Base-by-base conservation (phyloP, 1,140 invertebrate species). In the Drosophila sechellia region DNA sequence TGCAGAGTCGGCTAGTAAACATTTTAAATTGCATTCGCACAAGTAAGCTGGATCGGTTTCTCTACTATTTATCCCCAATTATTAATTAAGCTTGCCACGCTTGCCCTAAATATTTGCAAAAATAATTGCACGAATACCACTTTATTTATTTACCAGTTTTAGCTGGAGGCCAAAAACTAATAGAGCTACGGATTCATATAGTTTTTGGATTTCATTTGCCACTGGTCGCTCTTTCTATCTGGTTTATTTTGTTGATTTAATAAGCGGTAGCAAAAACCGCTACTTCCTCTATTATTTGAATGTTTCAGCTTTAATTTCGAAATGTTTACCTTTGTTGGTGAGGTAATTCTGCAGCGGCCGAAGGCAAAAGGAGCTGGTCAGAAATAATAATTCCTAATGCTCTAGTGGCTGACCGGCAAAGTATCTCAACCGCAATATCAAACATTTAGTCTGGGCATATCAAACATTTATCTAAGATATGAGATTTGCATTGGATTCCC, bases 61-160 rank as follows among this genome's bases (percentile, higher is more conserved):
- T 80, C 43, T 43, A 42, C 17, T 68, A 81, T 81, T 77, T 81
- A 72, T 72, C 73, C 60, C 50, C 60, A 73, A 81, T 77, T 81
- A 81, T 59, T 81, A 73, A 65, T 74, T 25, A 31, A 57, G 52
- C 68, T 56, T 17, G 35, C 59, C 45, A 42, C 42, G 22, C 25
- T 37, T 49, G 31, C 43, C n/a, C 54, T 39, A 42, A 53, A 42
- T 45, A 20, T 53, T 72, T 31, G 20, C 22, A 22, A 15, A 45
- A 45, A 53, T 22, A 54, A 65, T 5, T 48, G 17, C 39, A 17
- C 0, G 34, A 10, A 39, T n/a, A 35, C 11, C 50, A n/a, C n/a
- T 11, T 15, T 22, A 45, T 31, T 15, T 40, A 37, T 43, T 52
- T 17, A 45, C 1, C 10, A 42, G 22, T 1, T 13, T 17, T 46